These are phyloP conservation scores for Pachyseris speciosa DNA, from an alignment of 64 coral and sea anemone species.

Conservation along the genomic window DNA sequence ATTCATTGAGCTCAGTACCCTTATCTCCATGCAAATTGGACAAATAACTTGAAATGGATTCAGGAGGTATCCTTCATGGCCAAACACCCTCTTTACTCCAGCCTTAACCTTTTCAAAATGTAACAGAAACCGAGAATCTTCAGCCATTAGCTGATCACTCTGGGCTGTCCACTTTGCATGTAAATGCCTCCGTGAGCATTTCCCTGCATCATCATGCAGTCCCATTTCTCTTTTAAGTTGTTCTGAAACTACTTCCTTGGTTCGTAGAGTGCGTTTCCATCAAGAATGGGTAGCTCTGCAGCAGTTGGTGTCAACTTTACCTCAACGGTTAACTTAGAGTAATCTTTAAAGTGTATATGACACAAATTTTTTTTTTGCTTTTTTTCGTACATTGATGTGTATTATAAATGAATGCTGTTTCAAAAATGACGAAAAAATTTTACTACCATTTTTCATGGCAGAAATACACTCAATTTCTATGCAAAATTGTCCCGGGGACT, in stretches of 20 bases:
- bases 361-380: too few relatives aligned
- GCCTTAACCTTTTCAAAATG: conserved; percentile 55
- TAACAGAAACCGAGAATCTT: conserved; percentile 64
- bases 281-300: neutral
- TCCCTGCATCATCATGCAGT: conserved; percentile 34
- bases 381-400: too few relatives aligned
- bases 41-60: conserved; percentile 79
- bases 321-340: conserved; percentile 57
- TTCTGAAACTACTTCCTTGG: conserved; percentile 56
- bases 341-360: too few relatives aligned
- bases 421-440: too few relatives aligned
- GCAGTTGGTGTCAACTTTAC: neutral
- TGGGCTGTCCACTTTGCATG: conserved; percentile 54
- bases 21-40: conserved; percentile 54
- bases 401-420: too few relatives aligned
- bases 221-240: conserved; percentile 78
- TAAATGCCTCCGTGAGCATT: neutral
- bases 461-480: too few relatives aligned
- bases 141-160: conserved; percentile 41
- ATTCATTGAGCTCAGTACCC: conserved; percentile 27
- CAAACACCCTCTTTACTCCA: conserved; percentile 44
- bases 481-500: too few relatives aligned
- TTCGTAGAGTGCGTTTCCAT: conserved; percentile 24
- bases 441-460: too few relatives aligned
- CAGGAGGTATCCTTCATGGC: conserved; percentile 25